Evolutionary conservation across 1,140 invertebrate species (phyloP).

Genomic region (Ctenoplectra terminalis): DNA sequence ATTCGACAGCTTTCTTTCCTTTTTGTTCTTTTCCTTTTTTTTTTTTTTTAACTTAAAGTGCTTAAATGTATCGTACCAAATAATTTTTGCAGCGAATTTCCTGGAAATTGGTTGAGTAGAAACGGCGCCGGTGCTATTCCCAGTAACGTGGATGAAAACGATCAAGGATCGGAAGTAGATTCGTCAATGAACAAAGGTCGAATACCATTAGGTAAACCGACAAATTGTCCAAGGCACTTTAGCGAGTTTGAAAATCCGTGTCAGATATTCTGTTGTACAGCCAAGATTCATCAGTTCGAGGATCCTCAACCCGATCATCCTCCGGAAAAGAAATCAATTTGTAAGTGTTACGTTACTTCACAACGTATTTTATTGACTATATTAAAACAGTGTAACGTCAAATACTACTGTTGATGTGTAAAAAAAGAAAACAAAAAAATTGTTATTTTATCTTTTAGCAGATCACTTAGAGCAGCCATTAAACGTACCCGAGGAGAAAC

Average conservation of each 20-base stretch:
- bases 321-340: constrained; percentile 77
- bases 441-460: constrained; percentile 60
- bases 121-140: constrained; percentile 74
- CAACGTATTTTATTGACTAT: neutral
- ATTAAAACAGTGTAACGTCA: too few relatives aligned
- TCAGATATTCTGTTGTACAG: constrained; percentile 77
- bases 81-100: constrained; percentile 71
- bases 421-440: neutral
- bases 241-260: constrained; percentile 78
- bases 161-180: constrained; percentile 77
- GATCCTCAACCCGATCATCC: constrained; percentile 77
- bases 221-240: constrained; percentile 75
- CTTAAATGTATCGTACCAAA: neutral
- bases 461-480: constrained; percentile 79
- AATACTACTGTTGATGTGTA: neutral
- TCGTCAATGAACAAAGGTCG: constrained; percentile 67
- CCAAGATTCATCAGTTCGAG: constrained; percentile 79
- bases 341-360: constrained; percentile 63
- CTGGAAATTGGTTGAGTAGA: constrained; percentile 78
- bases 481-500: constrained; percentile 78
- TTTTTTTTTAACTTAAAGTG: neutral
- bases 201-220: constrained; percentile 75
- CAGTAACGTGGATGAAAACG: constrained; percentile 78
- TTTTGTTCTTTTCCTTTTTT: neutral
- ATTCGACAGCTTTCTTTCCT: neutral